Evolutionary conservation across 2,113 vertebrate genomes (phyloP).

Genomic region (Sitta europaea): DNA sequence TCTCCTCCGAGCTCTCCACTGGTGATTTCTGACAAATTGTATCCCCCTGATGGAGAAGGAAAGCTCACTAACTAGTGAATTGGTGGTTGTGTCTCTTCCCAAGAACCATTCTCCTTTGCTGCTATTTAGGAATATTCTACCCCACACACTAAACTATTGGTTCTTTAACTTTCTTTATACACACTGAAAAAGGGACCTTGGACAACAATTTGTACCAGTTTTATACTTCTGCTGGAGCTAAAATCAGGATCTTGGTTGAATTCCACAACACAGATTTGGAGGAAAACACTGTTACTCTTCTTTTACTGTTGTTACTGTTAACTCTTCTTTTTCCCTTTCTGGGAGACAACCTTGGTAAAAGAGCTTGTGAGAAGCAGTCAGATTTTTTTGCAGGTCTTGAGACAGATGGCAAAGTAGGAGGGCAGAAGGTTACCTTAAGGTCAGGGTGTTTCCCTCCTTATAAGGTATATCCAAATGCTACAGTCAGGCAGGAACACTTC

Average conservation of each 20-base stretch:
- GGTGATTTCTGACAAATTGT: not conserved
- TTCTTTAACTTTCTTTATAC: not conserved
- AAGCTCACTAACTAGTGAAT: not conserved
- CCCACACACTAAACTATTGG: not conserved
- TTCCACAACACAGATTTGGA: not conserved
- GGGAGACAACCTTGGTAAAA: not conserved
- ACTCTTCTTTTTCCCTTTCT: not conserved
- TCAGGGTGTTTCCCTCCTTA: not conserved
- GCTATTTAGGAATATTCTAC: not conserved
- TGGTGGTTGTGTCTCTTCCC: fast-evolving
- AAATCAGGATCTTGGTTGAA: not conserved
- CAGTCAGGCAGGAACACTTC: not conserved
- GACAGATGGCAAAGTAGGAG: not conserved
- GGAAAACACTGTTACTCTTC: not conserved
- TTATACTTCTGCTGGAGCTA: not conserved
- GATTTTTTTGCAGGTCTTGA: not conserved
- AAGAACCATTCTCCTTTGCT: not conserved
- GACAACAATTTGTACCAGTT: not conserved
- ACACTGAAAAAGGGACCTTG: not conserved
- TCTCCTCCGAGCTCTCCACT: not conserved
- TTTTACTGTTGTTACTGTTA: too few relatives aligned
- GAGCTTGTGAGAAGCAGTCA: not conserved
- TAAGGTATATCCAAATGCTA: not conserved
- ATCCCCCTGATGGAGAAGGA: not conserved
- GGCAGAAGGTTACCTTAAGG: not conserved